A percentile compares a stretch with the other conserved stretches of the same genome.
Conservation (phyloP, 2,797 vertebrate species). For the Sebastes paucispinis region DNA sequence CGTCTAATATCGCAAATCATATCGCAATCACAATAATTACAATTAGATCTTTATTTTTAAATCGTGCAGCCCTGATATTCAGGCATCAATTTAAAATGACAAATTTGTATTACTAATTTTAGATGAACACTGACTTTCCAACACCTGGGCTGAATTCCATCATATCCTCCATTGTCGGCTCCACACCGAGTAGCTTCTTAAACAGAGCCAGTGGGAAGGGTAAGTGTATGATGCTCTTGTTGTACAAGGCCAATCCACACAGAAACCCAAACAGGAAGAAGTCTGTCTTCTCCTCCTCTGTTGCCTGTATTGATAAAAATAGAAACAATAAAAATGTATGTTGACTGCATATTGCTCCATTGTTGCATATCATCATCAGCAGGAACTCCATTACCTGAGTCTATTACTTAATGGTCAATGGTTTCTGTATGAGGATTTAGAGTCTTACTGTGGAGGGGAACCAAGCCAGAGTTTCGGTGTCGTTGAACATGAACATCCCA, state of each 20-base stretch:
- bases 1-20: too few relatives aligned
- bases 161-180: slow-evolving; percentile 89
- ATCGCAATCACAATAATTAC: too few relatives aligned
- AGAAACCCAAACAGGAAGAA: slow-evolving; percentile 92
- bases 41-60: too few relatives aligned
- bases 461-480: slow-evolving; percentile 90
- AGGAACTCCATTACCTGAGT: not conserved
- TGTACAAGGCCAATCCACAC: slow-evolving; percentile 94
- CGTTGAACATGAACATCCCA: slow-evolving; percentile 89
- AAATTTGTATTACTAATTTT: not conserved
- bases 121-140: slow-evolving; percentile 73
- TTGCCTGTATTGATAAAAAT: slow-evolving; percentile 75
- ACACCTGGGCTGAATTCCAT: slow-evolving; percentile 85
- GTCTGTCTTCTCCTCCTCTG: slow-evolving; percentile 78
- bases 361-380: rapidly evolving
- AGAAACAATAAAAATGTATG: not conserved
- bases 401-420: not conserved
- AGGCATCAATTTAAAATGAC: not conserved
- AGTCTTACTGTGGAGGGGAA: slow-evolving; percentile 88
- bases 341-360: not conserved
- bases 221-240: slow-evolving; percentile 87
- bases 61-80: not conserved
- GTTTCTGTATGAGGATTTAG: not conserved
- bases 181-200: slow-evolving; percentile 90
- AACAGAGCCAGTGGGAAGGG: slow-evolving; percentile 95